Base-by-base conservation (phyloP, 2,888 invertebrate genomes). In the Chymomyza fuscimana region DNA sequence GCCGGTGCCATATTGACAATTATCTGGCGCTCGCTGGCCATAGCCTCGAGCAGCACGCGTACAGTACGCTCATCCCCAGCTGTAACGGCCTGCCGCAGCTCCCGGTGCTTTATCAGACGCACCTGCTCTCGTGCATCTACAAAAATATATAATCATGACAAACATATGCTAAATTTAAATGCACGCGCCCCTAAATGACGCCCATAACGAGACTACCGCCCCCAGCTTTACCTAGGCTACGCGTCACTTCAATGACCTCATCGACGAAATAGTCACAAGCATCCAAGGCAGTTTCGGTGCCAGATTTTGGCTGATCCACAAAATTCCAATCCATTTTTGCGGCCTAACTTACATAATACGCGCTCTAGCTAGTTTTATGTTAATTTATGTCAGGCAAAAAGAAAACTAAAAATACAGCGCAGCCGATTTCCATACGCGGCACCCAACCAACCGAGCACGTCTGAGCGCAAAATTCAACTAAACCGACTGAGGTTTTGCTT, bases 1-100 rank as follows among this genome's bases (percentile, higher is more conserved):
- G 95, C 95, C 0, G 97, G 97, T 4, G 97, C 96, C 93, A 97
- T 94, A 91, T 98, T 98, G 78, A 97, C 94, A 66, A 98, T 94
- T 63, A 95, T 94, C 65, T 95, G 95, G 0, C 95, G 94, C 81
- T 95, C 94, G 68, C 92, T 90, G 0, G 94, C 94, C 63, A 95
- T 92, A 6, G 95, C 94, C 63, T 94, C 93, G 69, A 97, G 92
- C 69, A 95, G 92, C 29, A 94, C 94, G 79, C 94, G 94, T 12
- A 96, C 95, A 50, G 94, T 93, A 16, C 92, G 92, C 5, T 93
- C 93, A 87, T 97, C 97, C 0, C 96, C 96, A n/a, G 94, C 93
- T 65, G 93, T 92, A 78, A 97, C 95, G 60, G 96, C 95, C 82
- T 96, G 95, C 12, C 97, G 94, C 40, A 98, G 93, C 60, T 95